Evolutionary conservation across 2,888 invertebrate genomes (phyloP).

Genomic region (Diarsia dahlii): DNA sequence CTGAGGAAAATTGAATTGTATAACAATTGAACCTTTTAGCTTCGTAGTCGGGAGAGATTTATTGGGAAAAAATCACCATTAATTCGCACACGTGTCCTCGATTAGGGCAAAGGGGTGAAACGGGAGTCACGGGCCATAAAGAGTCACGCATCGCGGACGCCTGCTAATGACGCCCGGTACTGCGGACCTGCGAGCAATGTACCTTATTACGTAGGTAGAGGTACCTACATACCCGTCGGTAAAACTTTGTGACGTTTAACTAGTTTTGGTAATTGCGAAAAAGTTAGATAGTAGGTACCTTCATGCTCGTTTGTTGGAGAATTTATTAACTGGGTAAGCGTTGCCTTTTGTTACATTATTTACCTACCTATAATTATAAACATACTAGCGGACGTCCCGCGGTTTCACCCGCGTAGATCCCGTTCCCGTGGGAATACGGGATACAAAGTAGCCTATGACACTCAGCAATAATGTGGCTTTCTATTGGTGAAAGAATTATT

Average conservation of each 20-base stretch:
- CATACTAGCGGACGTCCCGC: background rate
- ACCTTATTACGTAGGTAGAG: constrained; percentile 50
- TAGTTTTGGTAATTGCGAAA: constrained; percentile 63
- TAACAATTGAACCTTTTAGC: constrained; percentile 78
- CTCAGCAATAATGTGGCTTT: too few species aligned
- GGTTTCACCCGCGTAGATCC: too few species aligned
- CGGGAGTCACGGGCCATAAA: constrained; percentile 87
- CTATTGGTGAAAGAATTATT: too few species aligned
- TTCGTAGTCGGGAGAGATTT: constrained; percentile 72
- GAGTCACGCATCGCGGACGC: constrained; percentile 85
- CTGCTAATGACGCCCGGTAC: constrained; percentile 81
- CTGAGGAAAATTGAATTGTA: constrained; percentile 64
- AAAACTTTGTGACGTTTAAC: constrained; percentile 57
- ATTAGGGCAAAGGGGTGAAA: constrained; percentile 87
- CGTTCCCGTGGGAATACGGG: too few species aligned
- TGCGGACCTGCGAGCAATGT: constrained; percentile 56
- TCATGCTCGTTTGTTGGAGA: constrained; percentile 27
- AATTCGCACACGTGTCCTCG: constrained; percentile 89
- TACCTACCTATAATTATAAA: background rate
- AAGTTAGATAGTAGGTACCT: constrained; percentile 41
- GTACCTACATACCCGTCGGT: constrained; percentile 34
- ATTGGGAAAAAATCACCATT: constrained; percentile 85
- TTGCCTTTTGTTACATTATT: constrained; percentile 1
- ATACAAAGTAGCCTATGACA: too few species aligned
- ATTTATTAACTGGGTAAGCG: constrained; percentile 30